Percentiles rank a stretch among this genome's conserved stretches.
Conservation (phyloP, 2,797 vertebrate species). For the Anguilla pacifica region DNA sequence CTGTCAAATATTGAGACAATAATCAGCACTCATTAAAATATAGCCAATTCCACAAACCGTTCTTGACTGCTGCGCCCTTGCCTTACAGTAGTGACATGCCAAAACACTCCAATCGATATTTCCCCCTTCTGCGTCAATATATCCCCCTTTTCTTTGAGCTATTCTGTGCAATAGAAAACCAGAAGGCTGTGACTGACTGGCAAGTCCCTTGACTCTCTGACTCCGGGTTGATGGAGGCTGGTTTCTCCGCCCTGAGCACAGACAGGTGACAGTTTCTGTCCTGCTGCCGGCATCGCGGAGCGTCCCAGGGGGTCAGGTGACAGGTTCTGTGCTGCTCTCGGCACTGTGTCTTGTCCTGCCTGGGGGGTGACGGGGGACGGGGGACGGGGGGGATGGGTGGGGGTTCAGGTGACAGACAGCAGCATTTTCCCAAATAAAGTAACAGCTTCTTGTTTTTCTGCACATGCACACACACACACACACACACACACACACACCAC, state of each 20-base stretch:
- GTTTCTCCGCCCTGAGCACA: constrained; percentile 34
- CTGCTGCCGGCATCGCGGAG: constrained; percentile 61
- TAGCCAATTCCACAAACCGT: constrained; percentile 42
- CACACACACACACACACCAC: constrained; percentile 39
- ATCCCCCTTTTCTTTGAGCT: constrained; percentile 65
- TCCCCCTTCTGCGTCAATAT: constrained; percentile 62
- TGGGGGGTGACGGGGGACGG: background rate
- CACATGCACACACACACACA: constrained; percentile 12
- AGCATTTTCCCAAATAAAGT: constrained; percentile 53
- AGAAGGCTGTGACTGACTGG: constrained; percentile 47
- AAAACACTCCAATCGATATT: constrained; percentile 68
- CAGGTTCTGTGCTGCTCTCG: constrained; percentile 5
- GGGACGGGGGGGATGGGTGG: background rate
- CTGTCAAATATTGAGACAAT: constrained; percentile 24
- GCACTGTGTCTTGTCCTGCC: constrained; percentile 2
- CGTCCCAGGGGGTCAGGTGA: constrained; percentile 51
- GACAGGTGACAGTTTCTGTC: constrained; percentile 67
- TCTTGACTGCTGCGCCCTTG: constrained; percentile 54
- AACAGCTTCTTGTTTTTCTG: constrained; percentile 52
- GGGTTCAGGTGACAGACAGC: constrained; percentile 62
- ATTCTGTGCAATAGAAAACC: constrained; percentile 51
- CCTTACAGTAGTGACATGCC: constrained; percentile 66
- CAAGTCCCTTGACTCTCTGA: constrained; percentile 36
- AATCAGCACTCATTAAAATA: constrained; percentile 39
- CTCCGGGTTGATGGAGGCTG: constrained; percentile 41